Conservation (phyloP, 2,113 vertebrate genomes). For the Elephas maximus region DNA sequence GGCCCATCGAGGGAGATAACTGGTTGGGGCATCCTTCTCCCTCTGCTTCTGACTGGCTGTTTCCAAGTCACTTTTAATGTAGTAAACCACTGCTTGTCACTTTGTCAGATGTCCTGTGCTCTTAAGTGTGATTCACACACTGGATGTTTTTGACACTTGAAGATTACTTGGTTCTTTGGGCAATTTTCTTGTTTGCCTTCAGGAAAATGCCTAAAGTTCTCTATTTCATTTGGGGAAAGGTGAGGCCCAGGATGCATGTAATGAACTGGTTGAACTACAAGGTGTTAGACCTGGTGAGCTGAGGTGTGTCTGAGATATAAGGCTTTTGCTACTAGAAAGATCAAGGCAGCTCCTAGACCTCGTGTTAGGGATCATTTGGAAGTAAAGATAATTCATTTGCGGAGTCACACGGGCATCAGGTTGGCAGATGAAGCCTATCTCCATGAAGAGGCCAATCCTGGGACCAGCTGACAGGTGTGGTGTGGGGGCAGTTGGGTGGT, state of each 20-base stretch:
- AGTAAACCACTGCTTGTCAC: constrained; percentile 74
- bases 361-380: not conserved
- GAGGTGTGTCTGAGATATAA: not conserved
- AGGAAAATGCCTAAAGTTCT: constrained; percentile 70
- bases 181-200: constrained; percentile 81
- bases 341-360: not conserved
- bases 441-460: not conserved
- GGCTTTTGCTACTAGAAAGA: not conserved
- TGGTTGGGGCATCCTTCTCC: not conserved
- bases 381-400: not conserved
- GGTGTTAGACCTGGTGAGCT: not conserved
- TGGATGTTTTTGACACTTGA: constrained; percentile 81
- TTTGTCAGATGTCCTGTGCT: constrained; percentile 64
- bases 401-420: not conserved
- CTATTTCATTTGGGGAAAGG: constrained; percentile 52
- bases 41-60: constrained; percentile 29
- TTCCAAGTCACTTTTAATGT: constrained; percentile 68
- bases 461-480: not conserved
- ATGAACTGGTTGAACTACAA: not conserved
- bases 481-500: not conserved
- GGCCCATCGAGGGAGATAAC: not conserved
- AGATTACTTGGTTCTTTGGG: constrained; percentile 80
- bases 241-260: not conserved
- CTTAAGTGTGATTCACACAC: constrained; percentile 49
- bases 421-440: not conserved